phyloP scores from a whole-genome alignment of 2,113 vertebrate genomes.

The Hyperopisus bebe region DNA sequence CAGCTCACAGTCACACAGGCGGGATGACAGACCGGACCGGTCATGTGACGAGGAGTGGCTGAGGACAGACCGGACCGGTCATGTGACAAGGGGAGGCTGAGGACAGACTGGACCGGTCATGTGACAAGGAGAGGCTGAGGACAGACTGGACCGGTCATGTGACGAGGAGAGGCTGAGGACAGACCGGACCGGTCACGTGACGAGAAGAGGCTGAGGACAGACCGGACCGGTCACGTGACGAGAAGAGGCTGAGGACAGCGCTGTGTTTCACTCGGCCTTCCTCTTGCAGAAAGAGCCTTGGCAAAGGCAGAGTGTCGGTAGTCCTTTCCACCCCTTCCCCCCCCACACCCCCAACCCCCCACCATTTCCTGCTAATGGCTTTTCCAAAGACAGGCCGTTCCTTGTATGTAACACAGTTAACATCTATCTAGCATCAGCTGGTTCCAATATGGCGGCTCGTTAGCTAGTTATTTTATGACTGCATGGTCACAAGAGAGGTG shows the following conservation, averaged over 20 bases:
- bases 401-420: background rate
- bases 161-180: too few relatives aligned
- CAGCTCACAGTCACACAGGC: background rate
- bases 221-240: too few relatives aligned
- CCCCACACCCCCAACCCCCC: background rate
- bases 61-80: background rate
- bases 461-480: constrained; percentile 35
- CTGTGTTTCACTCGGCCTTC: background rate
- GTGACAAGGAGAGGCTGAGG: too few relatives aligned
- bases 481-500: background rate
- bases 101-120: too few relatives aligned
- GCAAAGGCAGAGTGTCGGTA: background rate
- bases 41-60: background rate
- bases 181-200: too few relatives aligned
- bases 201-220: too few relatives aligned
- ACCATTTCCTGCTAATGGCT: constrained; percentile 3
- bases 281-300: background rate
- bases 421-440: constrained; percentile 1
- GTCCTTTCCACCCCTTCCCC: background rate
- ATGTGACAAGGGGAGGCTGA: background rate
- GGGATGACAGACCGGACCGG: background rate
- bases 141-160: too few relatives aligned
- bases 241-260: too few relatives aligned
- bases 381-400: constrained; percentile 15
- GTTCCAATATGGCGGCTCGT: background rate